phyloP scores from a whole-genome alignment of 2,797 vertebrate genomes.

The Pangasius macronema region DNA sequence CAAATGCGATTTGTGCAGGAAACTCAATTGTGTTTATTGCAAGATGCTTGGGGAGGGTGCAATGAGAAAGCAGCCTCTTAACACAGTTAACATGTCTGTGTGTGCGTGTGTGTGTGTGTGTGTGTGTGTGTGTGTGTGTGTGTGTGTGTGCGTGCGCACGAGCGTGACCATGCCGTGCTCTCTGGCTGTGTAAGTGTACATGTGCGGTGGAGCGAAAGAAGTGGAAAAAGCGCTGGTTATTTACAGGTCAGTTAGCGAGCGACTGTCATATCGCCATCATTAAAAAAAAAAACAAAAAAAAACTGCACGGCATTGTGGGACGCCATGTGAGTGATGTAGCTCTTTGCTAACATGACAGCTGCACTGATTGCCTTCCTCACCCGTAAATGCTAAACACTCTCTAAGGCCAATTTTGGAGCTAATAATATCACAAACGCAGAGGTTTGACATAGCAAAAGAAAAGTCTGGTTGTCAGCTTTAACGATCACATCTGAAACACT shows the following conservation, averaged over 20 bases:
- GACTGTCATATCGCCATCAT: slow-evolving; percentile 57
- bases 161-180: background rate
- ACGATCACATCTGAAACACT: too few species aligned
- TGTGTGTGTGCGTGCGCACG: background rate
- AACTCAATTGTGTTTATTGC: slow-evolving; percentile 37
- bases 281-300: slow-evolving; percentile 26
- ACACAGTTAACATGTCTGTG: slow-evolving; percentile 11
- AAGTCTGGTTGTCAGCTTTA: background rate
- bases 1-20: slow-evolving; percentile 15
- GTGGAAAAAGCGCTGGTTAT: slow-evolving; percentile 71
- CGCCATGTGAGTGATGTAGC: background rate
- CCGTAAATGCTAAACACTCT: background rate
- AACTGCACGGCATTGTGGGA: slow-evolving; percentile 18
- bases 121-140: background rate
- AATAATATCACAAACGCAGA: background rate
- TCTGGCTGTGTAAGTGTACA: slow-evolving; percentile 35
- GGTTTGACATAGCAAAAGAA: background rate
- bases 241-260: slow-evolving; percentile 77
- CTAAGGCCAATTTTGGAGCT: background rate
- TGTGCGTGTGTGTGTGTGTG: slow-evolving; percentile 28
- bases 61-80: slow-evolving; percentile 17
- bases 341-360: slow-evolving; percentile 2
- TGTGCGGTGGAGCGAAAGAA: slow-evolving; percentile 64
- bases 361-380: background rate
- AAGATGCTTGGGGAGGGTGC: slow-evolving; percentile 19